Conservation (phyloP, 1,140 invertebrate species). For the Zaprionus davidi region DNA sequence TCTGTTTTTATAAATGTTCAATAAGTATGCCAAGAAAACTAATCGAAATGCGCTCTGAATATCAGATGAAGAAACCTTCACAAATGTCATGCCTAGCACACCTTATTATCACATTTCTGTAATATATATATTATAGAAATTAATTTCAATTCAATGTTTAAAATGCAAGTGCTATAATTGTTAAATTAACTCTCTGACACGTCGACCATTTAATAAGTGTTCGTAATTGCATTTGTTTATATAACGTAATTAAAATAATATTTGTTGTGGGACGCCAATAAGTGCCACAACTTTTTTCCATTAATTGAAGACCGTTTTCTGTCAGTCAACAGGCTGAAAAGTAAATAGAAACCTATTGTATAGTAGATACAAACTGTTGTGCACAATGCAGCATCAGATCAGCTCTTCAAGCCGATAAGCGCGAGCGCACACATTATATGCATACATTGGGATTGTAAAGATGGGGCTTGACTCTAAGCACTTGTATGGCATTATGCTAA, state of each 20-base stretch:
- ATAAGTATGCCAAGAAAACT: conserved; percentile 18
- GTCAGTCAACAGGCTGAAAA: background rate
- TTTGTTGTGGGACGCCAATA: background rate
- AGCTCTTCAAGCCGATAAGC: background rate
- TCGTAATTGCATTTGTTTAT: conserved; percentile 39
- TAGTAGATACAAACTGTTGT: background rate
- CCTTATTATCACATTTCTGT: conserved; percentile 14
- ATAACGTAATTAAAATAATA: conserved; percentile 56
- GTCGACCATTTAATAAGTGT: conserved; percentile 57
- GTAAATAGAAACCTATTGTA: background rate
- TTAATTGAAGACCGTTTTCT: conserved; percentile 3
- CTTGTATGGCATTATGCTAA: background rate
- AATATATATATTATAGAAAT: background rate
- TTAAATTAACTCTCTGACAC: conserved; percentile 49
- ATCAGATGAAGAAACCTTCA: conserved; percentile 18
- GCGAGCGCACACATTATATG: background rate
- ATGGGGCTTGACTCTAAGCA: background rate
- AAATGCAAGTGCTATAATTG: conserved; percentile 44
- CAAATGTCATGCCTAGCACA: conserved; percentile 2
- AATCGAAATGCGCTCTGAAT: conserved; percentile 26
- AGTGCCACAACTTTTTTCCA: background rate
- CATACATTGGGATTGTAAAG: background rate
- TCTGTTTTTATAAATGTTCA: conserved; percentile 13
- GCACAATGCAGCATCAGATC: background rate
- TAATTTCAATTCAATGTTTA: conserved; percentile 10